Base-by-base conservation (phyloP, 2,113 vertebrate species). In the Poeciliopsis occidentalis region DNA sequence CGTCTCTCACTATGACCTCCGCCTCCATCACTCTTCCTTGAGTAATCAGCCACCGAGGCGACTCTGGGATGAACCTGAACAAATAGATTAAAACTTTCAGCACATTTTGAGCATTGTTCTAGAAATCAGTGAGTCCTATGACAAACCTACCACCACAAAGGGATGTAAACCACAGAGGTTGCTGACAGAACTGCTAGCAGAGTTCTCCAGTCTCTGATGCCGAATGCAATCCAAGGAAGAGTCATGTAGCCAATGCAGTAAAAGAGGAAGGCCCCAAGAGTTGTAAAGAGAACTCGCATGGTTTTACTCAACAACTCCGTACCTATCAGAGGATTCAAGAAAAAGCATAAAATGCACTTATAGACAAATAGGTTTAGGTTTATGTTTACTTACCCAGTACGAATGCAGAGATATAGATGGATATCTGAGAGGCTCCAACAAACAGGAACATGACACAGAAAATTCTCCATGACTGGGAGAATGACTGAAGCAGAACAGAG, bases 331-430 rank as follows among this genome's bases (percentile, higher is more conserved):
- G 19, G 24, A 57, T 66, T 8, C 1, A 41, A 41, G 12, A 84
- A 60, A 34, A 39, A 12, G 29, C 10, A 2, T n/a, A 51, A 54
- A 73, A 8, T 31, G 29, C 8, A 32, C 13, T 31, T 8, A 63
- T 4, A 10, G 37, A 61, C 12, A 37, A 26, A 8, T 2, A 29
- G 34, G 32, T 37, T 17, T 4, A 39, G 11, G 64, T n/a, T 1
- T 8, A 15, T 1, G 19, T 44, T 34, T 67, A 26, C 89, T 24
- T 95, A 98, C 97, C 97, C 31, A 99, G 94, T 69, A 99, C 97
- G 94, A 98, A 99, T 0, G 96, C 96, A 76, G 96, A 95, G 78
- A 99, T 96, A 32, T 97, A 99, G 89, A 98, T 91, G 41, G 97
- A 98, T 54, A 98, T 96, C 91, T 98, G 97, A 57, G 96, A 96